Evolutionary conservation across 1,140 invertebrate genomes (phyloP), one percentile per base, ranked within the genome.

Genomic region (Aleiodes sp.): DNA sequence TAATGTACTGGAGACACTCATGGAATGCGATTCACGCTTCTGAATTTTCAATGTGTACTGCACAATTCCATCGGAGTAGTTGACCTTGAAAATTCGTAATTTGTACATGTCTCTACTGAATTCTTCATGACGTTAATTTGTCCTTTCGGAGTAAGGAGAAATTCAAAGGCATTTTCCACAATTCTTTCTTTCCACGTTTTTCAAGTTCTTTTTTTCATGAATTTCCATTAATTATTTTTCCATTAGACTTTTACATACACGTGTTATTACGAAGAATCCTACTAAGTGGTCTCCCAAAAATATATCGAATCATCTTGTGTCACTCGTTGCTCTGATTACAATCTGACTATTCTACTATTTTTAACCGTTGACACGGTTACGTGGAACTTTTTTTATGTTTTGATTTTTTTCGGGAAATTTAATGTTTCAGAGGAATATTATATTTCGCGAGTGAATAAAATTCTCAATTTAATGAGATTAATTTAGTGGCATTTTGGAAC

Each of bases 11-110:
- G 61, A 37, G 62, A 59, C 65, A 70, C 64, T 75, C 62, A 62
- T 37, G 35, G 14, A 28, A 12, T 59, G 39, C 63, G 52, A 63
- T 69, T 65, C 64, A 43, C 12, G 63, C 9, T 29, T 65, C 39
- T 46, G 21, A 65, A 65, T 65, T 65, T 28, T 52, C 26, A 31
- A 28, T 31, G 31, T 63, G 57, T 43, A 59, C 33, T 52, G 64
- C 21, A 60, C 59, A 68, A 67, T 65, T 70, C 43, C 63, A 59
- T 28, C 37, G 41, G 33, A 31, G 16, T 14, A 64, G 41, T 35
- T 63, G 73, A 64, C 65, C 70, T 75, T 74, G 67, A 64, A 59
- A n/a, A 74, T 75, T 68, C 57, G 72, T 65, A 35, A 35, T 35
- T 6, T 35, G 31, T 10, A 10, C 31, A 35, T 35, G 31, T 10